Evolutionary conservation across 2,113 vertebrate species (phyloP), one percentile per base, ranked within the genome.

Genomic region (Silurus glanis): DNA sequence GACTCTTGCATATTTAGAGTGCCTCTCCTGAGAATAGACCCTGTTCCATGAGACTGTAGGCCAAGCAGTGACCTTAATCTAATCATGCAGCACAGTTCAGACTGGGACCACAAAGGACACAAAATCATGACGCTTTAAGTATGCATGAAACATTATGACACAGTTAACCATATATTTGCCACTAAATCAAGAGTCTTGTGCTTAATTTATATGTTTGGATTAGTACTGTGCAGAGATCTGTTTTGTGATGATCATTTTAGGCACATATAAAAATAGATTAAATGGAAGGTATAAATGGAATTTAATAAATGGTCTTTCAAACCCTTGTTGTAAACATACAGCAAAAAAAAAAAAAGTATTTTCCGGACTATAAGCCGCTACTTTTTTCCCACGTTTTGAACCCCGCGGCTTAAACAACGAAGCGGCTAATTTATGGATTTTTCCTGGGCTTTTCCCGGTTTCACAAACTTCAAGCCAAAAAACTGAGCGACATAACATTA

Each of bases 11-110:
- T 74, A 74, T 87, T 72, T 87, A 89, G 55, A 25, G 17, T 67
- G 58, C 37, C 55, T 47, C 76, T 81, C 67, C 66, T 51, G 84
- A 59, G 28, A 17, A 82, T 64, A 82, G 58, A 58, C 37, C 80
- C 28, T 55, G 58, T 47, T 62, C 66, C 71, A 47, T 45, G 49
- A 51, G 58, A 74, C 56, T 62, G 10, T 23, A 61, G 47, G n/a
- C 56, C 59, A 66, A 75, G 58, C 51, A 83, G n/a, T 83, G 85
- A 76, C 59, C 80, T 86, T 86, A 86, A 75, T 55, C 69, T 86
- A 75, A 82, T 83, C 59, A 83, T 82, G 66, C 59, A 74, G 45
- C 66, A 86, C 59, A 61, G n/a, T 85, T 80, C 64, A 49, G 19
- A 59, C 61, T 64, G 51, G 55, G 84, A 25, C 75, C 6, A 10